Percentiles rank a stretch among this genome's conserved stretches.
Evolutionary conservation across 1,140 invertebrate genomes (phyloP).

Genomic region (Eupristina koningsbergeri): DNA sequence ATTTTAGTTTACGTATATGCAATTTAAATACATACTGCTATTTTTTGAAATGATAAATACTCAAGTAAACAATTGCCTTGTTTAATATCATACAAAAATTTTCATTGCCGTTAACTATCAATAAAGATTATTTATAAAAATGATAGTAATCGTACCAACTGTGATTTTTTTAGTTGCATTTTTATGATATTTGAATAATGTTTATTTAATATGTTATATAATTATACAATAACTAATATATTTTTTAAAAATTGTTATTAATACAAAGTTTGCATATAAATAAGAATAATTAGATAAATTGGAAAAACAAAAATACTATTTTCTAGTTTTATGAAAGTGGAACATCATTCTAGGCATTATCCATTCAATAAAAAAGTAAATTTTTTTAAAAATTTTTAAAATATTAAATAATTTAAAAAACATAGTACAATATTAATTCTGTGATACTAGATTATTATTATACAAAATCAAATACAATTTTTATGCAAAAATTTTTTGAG

Average conservation of each 20-base stretch:
- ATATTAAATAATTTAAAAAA: too few species aligned
- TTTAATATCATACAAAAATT: not conserved
- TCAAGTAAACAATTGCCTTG: not conserved
- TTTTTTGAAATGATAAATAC: not conserved
- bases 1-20: too few species aligned
- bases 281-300: not conserved
- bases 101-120: not conserved
- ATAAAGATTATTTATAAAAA: not conserved
- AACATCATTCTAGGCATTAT: too few species aligned
- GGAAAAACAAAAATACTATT: not conserved
- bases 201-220: not conserved
- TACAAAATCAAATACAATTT: too few species aligned
- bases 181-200: not conserved
- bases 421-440: too few species aligned
- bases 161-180: not conserved
- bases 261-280: not conserved
- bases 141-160: not conserved
- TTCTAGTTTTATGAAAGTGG: not conserved
- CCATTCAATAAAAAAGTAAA: too few species aligned
- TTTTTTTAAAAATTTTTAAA: too few species aligned
- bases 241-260: not conserved
- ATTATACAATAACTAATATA: too few species aligned
- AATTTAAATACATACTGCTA: not conserved
- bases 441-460: too few species aligned
- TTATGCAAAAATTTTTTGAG: too few species aligned